Conservation (phyloP, 2,888 invertebrate genomes). For the Drosophila fulvimacula region DNA sequence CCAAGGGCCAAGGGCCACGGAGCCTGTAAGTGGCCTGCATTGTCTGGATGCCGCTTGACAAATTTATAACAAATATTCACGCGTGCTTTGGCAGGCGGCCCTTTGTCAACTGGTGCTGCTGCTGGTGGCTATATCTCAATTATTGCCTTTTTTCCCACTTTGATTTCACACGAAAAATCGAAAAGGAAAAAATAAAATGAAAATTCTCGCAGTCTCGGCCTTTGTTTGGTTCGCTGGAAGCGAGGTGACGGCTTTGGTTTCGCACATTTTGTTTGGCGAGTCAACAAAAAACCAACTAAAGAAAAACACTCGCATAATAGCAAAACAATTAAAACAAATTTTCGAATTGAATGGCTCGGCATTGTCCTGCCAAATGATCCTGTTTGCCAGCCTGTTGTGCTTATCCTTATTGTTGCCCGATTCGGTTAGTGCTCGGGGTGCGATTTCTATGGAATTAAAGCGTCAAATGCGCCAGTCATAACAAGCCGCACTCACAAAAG, state of each 20-base stretch:
- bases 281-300: conserved; percentile 50
- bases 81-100: conserved; percentile 77
- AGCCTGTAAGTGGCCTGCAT: conserved; percentile 36
- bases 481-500: conserved; percentile 61
- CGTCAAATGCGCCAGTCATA: conserved; percentile 76
- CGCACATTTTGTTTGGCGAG: conserved; percentile 66
- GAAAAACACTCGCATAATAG: conserved; percentile 59
- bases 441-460: conserved; percentile 73
- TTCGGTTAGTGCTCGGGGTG: conserved; percentile 46
- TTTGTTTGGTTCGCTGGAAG: conserved; percentile 70
- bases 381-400: conserved; percentile 35
- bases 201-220: conserved; percentile 36
- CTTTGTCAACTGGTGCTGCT: conserved; percentile 53
- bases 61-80: conserved; percentile 81
- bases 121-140: conserved; percentile 62
- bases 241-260: conserved; percentile 46
- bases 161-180: conserved; percentile 64
- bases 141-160: conserved; percentile 58
- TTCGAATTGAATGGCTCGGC: conserved; percentile 62
- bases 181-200: conserved; percentile 5
- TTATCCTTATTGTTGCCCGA: conserved; percentile 27
- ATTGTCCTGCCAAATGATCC: conserved; percentile 62
- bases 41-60: conserved; percentile 60
- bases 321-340: conserved; percentile 77
- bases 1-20: background rate